Conservation (phyloP, 1,140 invertebrate species). For the Diabrotica undecimpunctata region DNA sequence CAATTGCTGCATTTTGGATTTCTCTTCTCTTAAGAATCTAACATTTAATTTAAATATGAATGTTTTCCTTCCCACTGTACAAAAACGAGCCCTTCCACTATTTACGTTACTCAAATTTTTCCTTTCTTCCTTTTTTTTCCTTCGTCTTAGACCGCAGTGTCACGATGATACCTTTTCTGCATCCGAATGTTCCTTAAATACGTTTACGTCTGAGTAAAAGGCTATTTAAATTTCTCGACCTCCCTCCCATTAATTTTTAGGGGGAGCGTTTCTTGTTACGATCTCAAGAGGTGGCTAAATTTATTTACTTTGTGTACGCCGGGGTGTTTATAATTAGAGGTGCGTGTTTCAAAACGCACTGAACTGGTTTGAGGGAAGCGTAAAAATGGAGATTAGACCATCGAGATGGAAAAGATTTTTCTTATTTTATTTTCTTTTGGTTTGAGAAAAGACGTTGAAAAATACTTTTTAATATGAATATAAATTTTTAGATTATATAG, state of each 20-base stretch:
- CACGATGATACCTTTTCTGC: not conserved
- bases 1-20: too few species aligned
- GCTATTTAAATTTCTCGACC: not conserved
- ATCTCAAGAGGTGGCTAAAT: slow-evolving; percentile 2
- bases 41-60: too few species aligned
- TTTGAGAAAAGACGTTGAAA: too few species aligned
- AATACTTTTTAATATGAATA: too few species aligned
- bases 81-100: not conserved
- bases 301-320: not conserved
- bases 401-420: not conserved
- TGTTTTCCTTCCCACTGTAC: not conserved
- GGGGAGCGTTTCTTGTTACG: not conserved
- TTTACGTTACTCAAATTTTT: not conserved
- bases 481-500: too few species aligned
- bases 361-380: not conserved
- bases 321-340: not conserved
- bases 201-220: not conserved
- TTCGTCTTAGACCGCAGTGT: not conserved
- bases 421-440: too few species aligned
- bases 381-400: not conserved
- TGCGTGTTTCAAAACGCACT: not conserved
- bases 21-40: too few species aligned
- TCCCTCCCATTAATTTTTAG: not conserved
- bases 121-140: not conserved
- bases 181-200: not conserved